Conservation (phyloP, 2,888 invertebrate species). For the Lagria hirta region DNA sequence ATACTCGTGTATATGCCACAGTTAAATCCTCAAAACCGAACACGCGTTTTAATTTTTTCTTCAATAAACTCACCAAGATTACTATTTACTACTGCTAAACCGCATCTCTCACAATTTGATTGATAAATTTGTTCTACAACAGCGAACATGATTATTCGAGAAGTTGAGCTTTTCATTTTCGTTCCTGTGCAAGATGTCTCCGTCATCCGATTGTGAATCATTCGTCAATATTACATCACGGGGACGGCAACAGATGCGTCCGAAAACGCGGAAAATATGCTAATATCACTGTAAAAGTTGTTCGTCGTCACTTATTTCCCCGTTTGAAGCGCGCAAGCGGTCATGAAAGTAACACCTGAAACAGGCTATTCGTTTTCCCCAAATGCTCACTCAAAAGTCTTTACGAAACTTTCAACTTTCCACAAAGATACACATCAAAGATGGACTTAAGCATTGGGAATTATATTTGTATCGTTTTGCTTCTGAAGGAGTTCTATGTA, state of each 20-base stretch:
- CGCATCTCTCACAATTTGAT: conserved; percentile 15
- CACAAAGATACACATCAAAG: conserved; percentile 41
- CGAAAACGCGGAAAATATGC: conserved; percentile 45
- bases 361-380: conserved; percentile 41
- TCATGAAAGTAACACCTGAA: conserved; percentile 46
- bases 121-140: conserved; percentile 17
- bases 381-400: conserved; percentile 20
- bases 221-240: conserved; percentile 26
- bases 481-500: conserved; percentile 39
- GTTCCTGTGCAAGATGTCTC: conserved; percentile 8
- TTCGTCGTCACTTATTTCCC: conserved; percentile 40
- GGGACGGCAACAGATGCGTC: conserved; percentile 37
- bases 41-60: no score
- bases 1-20: conserved; percentile 16
- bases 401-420: conserved; percentile 29
- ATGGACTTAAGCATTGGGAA: conserved; percentile 40
- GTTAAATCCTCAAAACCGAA: no score
- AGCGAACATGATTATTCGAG: conserved; percentile 12
- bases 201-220: conserved; percentile 13
- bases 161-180: conserved; percentile 14
- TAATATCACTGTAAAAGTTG: conserved; percentile 47
- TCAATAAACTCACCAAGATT: conserved; percentile 11
- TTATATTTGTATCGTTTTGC: conserved; percentile 40
- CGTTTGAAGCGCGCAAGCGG: conserved; percentile 42
- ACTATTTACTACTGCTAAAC: no score